Percentiles rank a stretch among this genome's conserved stretches.
Conservation (phyloP, 2,888 invertebrate genomes). For the Laspeyria flexula region DNA sequence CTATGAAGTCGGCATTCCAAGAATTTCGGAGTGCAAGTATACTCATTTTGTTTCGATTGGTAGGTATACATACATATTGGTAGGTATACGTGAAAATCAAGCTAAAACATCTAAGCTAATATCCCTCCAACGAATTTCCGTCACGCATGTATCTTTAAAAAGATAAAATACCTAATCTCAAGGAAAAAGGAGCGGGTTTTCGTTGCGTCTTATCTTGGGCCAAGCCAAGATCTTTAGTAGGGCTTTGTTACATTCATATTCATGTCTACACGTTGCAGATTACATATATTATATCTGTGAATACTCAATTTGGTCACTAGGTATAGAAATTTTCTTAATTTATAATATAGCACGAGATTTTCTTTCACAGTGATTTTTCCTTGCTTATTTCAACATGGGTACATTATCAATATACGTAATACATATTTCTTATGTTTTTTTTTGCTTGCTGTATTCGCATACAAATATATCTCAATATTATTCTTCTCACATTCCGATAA, state of each 20-base stretch:
- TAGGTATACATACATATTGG: not conserved
- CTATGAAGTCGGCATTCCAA: constrained; percentile 9
- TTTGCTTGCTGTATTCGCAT: too few relatives aligned
- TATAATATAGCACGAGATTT: too few relatives aligned
- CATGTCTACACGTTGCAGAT: not conserved
- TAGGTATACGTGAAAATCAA: not conserved
- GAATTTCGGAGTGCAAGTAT: constrained; percentile 5
- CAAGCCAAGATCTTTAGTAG: not conserved
- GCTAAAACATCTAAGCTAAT: not conserved
- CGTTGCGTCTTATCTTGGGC: constrained; percentile 2
- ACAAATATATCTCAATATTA: too few relatives aligned
- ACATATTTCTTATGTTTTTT: too few relatives aligned
- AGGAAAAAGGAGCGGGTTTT: constrained; percentile 5
- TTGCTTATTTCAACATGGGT: too few relatives aligned
- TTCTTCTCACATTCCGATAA: too few relatives aligned
- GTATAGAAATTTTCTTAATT: too few relatives aligned
- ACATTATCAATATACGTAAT: too few relatives aligned
- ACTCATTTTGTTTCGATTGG: not conserved
- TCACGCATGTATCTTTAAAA: not conserved
- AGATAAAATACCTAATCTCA: constrained; percentile 2
- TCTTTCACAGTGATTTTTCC: too few relatives aligned
- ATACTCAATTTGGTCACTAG: too few relatives aligned
- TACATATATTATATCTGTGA: not conserved
- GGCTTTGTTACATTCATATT: constrained; percentile 5
- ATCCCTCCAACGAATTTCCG: not conserved